Base-by-base conservation (phyloP, 2,113 vertebrate genomes). In the Electrona antarctica region DNA sequence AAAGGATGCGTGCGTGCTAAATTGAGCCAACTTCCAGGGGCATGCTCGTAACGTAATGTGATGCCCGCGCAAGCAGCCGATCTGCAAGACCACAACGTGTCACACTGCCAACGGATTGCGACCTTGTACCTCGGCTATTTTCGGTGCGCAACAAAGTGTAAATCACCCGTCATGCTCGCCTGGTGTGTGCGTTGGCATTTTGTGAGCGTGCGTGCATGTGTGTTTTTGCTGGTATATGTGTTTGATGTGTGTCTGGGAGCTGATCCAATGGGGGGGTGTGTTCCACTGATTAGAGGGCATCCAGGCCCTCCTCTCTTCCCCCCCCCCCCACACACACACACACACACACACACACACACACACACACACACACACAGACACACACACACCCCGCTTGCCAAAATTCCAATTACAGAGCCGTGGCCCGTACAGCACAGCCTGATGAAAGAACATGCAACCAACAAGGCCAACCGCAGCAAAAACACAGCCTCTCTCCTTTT, bases 201-300 rank as follows among this genome's bases (percentile, higher is more conserved):
- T 33, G 50, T 33, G 6, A 12, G 51, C 58, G 58, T 47, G 66
- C 54, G 60, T 2, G 21, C 21, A 21, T 21, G 21, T 52, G 28
- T 71, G 66, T 63, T 50, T 15, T 48, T 9, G 51, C 66, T 41
- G 41, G n/a, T 59, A 79, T 71, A 66, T n/a, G 73, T 3, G 33
- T 33, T 65, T 64, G 68, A 74, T 82, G 65, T 80, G 72, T 77
- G 47, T 41, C 15, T 14, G 72, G 77, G 58, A 78, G 78, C 33
- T 69, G 59, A 76, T 77, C 57, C 21, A 56, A 66, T 46, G 67
- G 66, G 67, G 67, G n/a, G 61, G 65, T 69, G 71, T 46, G 61
- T 75, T 74, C 62, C 58, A 45, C 33, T 52, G 79, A 87, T 87
- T 87, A 84, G 77, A 85, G 70, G 51, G 69, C 56, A 69, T 62